Conservation (phyloP, 2,888 invertebrate species). For the Plagodis dolabraria region DNA sequence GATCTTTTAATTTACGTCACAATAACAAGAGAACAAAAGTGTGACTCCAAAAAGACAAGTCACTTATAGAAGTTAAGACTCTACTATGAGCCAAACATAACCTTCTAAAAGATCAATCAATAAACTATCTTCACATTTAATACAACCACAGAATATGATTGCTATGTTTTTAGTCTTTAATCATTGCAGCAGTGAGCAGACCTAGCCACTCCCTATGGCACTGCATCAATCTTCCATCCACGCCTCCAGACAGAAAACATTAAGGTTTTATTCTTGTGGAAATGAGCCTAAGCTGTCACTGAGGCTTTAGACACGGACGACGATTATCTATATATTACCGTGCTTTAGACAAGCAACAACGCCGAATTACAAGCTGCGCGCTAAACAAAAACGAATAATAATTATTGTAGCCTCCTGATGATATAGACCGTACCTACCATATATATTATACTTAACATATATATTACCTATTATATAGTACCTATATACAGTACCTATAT, state of each 20-base stretch:
- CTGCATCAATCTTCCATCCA: slow-evolving; percentile 17
- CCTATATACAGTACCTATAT: no score
- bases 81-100: no score
- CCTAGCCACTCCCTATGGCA: slow-evolving; percentile 6
- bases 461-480: no score
- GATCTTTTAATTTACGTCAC: no score
- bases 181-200: slow-evolving; percentile 11
- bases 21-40: no score
- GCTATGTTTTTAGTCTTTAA: background rate
- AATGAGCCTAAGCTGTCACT: background rate
- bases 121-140: slow-evolving; percentile 8
- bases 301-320: no score
- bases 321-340: no score
- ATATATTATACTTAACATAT: background rate
- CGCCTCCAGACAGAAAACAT: slow-evolving; percentile 19
- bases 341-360: no score
- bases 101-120: background rate
- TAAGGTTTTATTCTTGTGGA: slow-evolving; percentile 2
- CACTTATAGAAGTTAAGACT: no score
- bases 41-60: no score
- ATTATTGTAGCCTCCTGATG: background rate
- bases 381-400: background rate
- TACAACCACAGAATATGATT: background rate
- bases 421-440: background rate
- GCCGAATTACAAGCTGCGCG: background rate